Evolutionary conservation across 2,888 invertebrate species (phyloP).

Genomic region (Acrobasis consociella): DNA sequence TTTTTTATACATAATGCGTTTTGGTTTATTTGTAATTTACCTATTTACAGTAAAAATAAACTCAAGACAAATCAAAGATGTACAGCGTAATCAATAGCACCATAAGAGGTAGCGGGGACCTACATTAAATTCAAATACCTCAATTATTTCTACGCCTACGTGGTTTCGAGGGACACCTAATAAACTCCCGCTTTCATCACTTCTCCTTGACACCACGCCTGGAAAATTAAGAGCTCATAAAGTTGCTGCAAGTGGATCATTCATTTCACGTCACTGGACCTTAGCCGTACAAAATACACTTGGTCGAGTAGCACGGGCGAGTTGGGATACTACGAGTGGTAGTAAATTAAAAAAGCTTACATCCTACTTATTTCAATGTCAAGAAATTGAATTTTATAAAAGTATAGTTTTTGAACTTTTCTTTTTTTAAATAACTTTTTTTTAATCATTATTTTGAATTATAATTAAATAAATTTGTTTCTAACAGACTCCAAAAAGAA

Average conservation of each 20-base stretch:
- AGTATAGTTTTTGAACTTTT: too few species aligned
- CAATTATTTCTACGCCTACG: constrained; percentile 9
- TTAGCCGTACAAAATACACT: not conserved
- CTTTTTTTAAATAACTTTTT: too few species aligned
- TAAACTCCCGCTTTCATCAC: constrained; percentile 22
- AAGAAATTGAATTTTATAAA: too few species aligned
- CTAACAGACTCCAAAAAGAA: too few species aligned
- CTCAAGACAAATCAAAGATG: not conserved
- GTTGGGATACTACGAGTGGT: not conserved
- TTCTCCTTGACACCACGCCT: constrained; percentile 10
- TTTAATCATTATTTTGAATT: too few species aligned
- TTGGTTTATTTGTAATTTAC: not conserved
- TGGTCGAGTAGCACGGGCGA: not conserved
- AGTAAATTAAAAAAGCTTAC: too few species aligned
- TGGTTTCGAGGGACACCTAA: constrained; percentile 16
- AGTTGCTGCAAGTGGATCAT: constrained; percentile 24
- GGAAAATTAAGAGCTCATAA: constrained; percentile 23
- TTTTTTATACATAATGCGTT: too few species aligned
- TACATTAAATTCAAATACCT: not conserved
- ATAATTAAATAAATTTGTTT: too few species aligned
- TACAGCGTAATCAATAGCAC: not conserved
- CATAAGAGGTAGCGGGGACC: not conserved
- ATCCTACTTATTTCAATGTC: too few species aligned
- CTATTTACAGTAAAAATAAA: not conserved
- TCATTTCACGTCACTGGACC: constrained; percentile 22